Percentiles rank a stretch among this genome's conserved stretches.
phyloP scores from a whole-genome alignment of 2,113 vertebrate species.

The Cyanoramphus novaezelandiae region DNA sequence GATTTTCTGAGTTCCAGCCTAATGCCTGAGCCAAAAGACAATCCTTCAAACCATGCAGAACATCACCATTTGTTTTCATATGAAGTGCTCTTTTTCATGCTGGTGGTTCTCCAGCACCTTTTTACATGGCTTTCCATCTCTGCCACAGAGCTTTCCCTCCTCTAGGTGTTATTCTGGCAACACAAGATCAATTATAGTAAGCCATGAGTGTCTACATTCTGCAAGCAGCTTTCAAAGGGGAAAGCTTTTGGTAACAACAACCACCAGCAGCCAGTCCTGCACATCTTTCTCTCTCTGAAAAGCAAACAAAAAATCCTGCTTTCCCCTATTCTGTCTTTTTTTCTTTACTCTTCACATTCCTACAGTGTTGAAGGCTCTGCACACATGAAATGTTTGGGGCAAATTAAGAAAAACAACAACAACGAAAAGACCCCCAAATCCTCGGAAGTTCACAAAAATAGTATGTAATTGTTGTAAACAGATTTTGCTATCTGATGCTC shows the following conservation, averaged over 20 bases:
- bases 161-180: not conserved
- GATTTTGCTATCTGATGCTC: not conserved
- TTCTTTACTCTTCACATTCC: not conserved
- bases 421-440: not conserved
- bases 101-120: not conserved
- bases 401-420: not conserved
- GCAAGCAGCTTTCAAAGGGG: not conserved
- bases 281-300: not conserved
- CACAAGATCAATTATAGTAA: not conserved
- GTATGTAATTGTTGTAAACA: not conserved
- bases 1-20: not conserved
- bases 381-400: not conserved
- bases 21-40: not conserved
- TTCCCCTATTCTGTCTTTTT: not conserved
- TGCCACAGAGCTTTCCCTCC: not conserved
- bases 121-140: not conserved
- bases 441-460: not conserved
- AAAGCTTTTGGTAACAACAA: not conserved
- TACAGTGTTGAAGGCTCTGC: not conserved
- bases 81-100: not conserved
- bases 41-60: not conserved
- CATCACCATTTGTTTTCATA: constrained; percentile 34
- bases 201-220: not conserved
- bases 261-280: not conserved
- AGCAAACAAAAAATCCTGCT: not conserved